Evolutionary conservation across 2,113 vertebrate species (phyloP).

Genomic region (Petromus typicus): DNA sequence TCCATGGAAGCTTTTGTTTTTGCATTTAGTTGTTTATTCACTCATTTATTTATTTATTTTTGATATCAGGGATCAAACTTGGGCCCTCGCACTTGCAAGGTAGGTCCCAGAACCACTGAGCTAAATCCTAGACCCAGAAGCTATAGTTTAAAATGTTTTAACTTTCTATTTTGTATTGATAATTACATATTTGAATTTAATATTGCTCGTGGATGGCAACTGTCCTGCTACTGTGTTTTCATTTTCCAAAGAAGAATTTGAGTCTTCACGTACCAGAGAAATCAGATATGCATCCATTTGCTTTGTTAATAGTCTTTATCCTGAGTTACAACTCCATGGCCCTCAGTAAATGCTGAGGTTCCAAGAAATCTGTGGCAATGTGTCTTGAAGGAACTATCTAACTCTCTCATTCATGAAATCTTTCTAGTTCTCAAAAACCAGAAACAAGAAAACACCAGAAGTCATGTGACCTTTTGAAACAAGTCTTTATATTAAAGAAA

Average conservation of each 20-base stretch:
- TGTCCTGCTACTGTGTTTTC: neutral
- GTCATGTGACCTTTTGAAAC: neutral
- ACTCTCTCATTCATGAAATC: neutral
- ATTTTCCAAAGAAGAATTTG: neutral
- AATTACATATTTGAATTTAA: slow-evolving; percentile 4
- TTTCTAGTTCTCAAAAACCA: neutral
- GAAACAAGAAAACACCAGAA: neutral
- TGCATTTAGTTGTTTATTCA: too few species aligned
- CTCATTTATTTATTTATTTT: too few species aligned
- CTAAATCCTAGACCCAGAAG: neutral
- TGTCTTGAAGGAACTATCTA: neutral
- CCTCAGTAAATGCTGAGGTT: neutral
- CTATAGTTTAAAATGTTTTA: neutral
- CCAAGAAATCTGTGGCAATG: neutral
- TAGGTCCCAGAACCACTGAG: too few species aligned
- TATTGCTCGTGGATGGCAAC: neutral
- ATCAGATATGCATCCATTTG: neutral
- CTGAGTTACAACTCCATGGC: neutral
- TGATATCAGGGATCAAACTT: too few species aligned
- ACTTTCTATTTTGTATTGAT: neutral
- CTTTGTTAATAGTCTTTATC: neutral
- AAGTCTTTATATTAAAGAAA: neutral
- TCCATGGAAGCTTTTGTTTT: neutral
- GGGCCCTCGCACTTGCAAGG: too few species aligned
- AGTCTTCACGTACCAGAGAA: neutral